Evolutionary conservation across 1,140 invertebrate genomes (phyloP).

Genomic region (Brachionus rotundiformis): DNA sequence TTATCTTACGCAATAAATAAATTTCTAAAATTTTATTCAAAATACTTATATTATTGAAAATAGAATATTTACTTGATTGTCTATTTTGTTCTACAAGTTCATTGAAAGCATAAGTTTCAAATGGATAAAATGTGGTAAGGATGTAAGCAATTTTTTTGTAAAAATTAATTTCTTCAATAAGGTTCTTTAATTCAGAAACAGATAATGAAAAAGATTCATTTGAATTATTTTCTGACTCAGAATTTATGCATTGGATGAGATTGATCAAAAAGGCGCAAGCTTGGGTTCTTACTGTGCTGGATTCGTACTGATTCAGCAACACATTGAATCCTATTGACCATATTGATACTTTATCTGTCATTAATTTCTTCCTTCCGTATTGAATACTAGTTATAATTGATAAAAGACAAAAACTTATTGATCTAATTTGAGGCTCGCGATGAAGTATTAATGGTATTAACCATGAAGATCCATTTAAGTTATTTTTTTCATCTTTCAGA

Average conservation of each 20-base stretch:
- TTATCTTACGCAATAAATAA: no score
- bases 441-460: slow-evolving; percentile 33
- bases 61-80: background rate
- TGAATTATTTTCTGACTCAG: background rate
- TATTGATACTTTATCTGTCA: background rate
- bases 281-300: slow-evolving; percentile 32
- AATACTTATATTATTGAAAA: background rate
- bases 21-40: no score
- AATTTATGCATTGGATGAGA: slow-evolving; percentile 8
- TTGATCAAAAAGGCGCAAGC: slow-evolving; percentile 50
- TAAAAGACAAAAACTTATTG: slow-evolving; percentile 36
- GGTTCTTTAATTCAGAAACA: background rate
- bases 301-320: slow-evolving; percentile 18
- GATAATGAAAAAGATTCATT: background rate
- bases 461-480: slow-evolving; percentile 18
- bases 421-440: slow-evolving; percentile 41
- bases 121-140: slow-evolving; percentile 35
- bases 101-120: background rate
- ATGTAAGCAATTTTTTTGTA: slow-evolving; percentile 43
- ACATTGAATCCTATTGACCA: slow-evolving; percentile 37
- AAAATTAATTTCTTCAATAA: slow-evolving; percentile 39
- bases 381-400: background rate
- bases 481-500: slow-evolving; percentile 45
- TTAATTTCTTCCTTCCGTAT: slow-evolving; percentile 12
- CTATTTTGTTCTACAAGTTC: slow-evolving; percentile 21